Conservation (phyloP, 1,140 invertebrate genomes). For the Drosophila suzukii region DNA sequence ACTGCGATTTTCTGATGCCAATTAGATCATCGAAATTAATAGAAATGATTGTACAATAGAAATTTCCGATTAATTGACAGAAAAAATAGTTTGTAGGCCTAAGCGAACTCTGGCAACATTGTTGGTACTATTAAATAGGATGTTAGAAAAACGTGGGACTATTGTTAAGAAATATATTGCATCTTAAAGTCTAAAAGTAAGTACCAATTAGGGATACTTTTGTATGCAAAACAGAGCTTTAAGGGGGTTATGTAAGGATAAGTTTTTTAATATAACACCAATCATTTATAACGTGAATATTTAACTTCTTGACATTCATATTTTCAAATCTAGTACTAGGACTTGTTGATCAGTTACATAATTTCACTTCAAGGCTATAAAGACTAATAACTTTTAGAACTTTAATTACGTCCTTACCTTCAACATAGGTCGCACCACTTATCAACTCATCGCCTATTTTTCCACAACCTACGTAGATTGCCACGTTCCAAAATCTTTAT, state of each 20-base stretch:
- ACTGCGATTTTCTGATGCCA: constrained; percentile 19
- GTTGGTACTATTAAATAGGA: constrained; percentile 4
- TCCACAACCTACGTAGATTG: constrained; percentile 35
- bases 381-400: neutral
- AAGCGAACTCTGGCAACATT: constrained; percentile 17
- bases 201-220: too few species aligned
- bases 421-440: constrained; percentile 34
- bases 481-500: constrained; percentile 29
- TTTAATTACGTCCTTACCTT: constrained; percentile 31
- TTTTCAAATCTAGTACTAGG: too few species aligned
- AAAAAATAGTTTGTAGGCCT: constrained; percentile 20
- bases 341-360: too few species aligned
- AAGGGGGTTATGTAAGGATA: too few species aligned
- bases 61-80: constrained; percentile 1
- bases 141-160: neutral
- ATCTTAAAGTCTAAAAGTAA: neutral
- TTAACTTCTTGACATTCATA: too few species aligned
- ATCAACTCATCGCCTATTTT: constrained; percentile 43
- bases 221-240: too few species aligned
- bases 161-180: neutral
- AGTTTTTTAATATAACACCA: too few species aligned
- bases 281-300: too few species aligned
- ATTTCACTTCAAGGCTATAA: neutral
- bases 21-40: constrained; percentile 47
- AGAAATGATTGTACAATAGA: constrained; percentile 10